Evolutionary conservation across 2,888 invertebrate genomes (phyloP), one percentile per base, ranked within the genome.

Genomic region (Glaucopsyche alexis): DNA sequence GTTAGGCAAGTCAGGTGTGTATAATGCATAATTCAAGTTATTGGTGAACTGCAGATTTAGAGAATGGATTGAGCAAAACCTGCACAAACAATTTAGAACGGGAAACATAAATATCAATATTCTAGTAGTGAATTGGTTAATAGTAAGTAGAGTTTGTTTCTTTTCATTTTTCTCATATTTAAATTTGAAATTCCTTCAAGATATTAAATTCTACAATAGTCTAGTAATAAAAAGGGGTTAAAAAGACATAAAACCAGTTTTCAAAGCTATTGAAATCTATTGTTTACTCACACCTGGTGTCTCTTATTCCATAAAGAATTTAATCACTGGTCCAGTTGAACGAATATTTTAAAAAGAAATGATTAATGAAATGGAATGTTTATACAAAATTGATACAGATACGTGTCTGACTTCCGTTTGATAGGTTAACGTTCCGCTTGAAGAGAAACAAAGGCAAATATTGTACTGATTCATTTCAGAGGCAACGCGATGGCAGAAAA

Each of bases 381-480:
- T 47, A 47, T 49, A 29, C 19, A 29, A 69, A 69, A 47, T 45
- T 69, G 69, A 69, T 69, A 69, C 11, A 45, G 47, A 67, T 49
- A 49, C 47, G 47, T 47, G 47, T 11, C 29, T 45, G 67, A 67
- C 67, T 67, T 69, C 69, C 69, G 69, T 45, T 60, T 45, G 67
- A 67, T 67, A 67, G 67, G 69, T 69, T 49, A 19, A 29, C 69
- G 69, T 69, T 69, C 69, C 47, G 69, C 69, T 69, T 14, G 47
- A 49, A 69, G 47, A 47, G 69, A 69, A 69, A 69, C 69, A 69
- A 69, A 69, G 69, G 69, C 69, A 13, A 29, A 47, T 69, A 47
- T 69, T 69, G 69, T 47, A 19, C 13, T 69, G 69, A 69, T 69
- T 47, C 47, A 69, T 69, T 14, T 19, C 49, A 49, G 47, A 67